Conservation (phyloP, 2,113 vertebrate species). For the Albula goreensis region DNA sequence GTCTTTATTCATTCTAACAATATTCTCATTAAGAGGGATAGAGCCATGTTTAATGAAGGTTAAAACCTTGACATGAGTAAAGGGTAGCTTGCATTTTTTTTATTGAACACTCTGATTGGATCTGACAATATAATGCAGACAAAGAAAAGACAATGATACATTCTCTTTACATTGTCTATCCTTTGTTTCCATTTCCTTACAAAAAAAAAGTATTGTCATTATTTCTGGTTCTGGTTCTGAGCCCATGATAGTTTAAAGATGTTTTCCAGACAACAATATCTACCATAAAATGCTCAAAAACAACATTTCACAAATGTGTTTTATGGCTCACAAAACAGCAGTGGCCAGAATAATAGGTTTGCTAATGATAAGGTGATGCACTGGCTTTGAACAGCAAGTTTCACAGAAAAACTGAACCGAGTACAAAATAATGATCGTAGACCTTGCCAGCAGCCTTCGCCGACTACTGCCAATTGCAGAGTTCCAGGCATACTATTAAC, state of each 20-base stretch:
- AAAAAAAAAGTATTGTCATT: too few relatives aligned
- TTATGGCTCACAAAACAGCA: neutral
- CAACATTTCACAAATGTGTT: neutral
- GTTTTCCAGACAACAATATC: neutral
- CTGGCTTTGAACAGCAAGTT: neutral
- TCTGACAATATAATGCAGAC: too few relatives aligned
- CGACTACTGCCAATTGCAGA: neutral
- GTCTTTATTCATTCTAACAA: too few relatives aligned
- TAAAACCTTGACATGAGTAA: too few relatives aligned
- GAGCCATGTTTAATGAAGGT: too few relatives aligned
- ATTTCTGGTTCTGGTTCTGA: too few relatives aligned
- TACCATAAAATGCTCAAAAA: neutral
- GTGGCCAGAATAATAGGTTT: neutral
- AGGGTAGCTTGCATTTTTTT: too few relatives aligned
- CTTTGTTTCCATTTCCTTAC: too few relatives aligned
- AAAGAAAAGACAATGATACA: too few relatives aligned
- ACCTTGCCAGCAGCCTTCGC: neutral
- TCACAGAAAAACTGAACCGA: neutral
- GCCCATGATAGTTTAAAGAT: neutral
- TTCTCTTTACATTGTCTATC: neutral
- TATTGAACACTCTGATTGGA: too few relatives aligned
- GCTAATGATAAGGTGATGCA: neutral
- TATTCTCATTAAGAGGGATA: too few relatives aligned
- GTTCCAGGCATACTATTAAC: neutral
- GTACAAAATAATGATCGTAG: slow-evolving; percentile 15